Percentiles rank a stretch among this genome's conserved stretches.
These are phyloP conservation scores for Drosophila carrolli DNA, from an alignment of 1,140 invertebrate species.

Conservation along the genomic window DNA sequence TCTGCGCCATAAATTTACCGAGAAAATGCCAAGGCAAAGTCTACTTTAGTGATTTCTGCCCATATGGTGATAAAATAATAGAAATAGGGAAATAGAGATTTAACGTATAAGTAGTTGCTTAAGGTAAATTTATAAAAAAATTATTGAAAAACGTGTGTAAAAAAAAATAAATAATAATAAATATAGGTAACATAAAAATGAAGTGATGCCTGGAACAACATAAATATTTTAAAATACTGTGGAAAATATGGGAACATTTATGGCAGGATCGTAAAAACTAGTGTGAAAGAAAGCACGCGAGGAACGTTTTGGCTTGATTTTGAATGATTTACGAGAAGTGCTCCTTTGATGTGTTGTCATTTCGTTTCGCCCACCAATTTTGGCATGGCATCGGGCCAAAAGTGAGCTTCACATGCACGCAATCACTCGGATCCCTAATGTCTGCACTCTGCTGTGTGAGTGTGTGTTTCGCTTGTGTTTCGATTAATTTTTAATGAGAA, in stretches of 20 bases:
- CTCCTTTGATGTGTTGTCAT: slow-evolving; percentile 1
- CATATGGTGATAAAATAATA: not conserved
- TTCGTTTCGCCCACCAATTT: slow-evolving; percentile 14
- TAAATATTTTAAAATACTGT: not conserved
- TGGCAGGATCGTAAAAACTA: not conserved
- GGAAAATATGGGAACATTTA: not conserved
- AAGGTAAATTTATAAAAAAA: not conserved
- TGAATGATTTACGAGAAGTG: slow-evolving; percentile 5
- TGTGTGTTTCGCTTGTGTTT: slow-evolving; percentile 9
- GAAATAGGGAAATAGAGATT: not conserved
- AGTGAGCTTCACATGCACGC: slow-evolving; percentile 5
- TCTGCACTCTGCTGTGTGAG: not conserved
- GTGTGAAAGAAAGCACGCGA: slow-evolving; percentile 1
- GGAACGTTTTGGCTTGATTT: not conserved
- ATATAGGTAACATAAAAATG: not conserved
- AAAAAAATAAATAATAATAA: not conserved
- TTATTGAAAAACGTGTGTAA: too few species aligned
- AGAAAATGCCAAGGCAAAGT: not conserved
- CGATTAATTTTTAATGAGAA: slow-evolving; percentile 67
- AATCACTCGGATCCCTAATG: slow-evolving; percentile 7
- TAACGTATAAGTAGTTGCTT: not conserved
- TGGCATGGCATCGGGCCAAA: slow-evolving; percentile 1
- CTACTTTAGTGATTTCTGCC: not conserved
- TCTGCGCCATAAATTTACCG: not conserved
- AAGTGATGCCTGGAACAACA: not conserved